Evolutionary conservation across 2,797 vertebrate species (phyloP).

Genomic region (Brachymystax lenok): DNA sequence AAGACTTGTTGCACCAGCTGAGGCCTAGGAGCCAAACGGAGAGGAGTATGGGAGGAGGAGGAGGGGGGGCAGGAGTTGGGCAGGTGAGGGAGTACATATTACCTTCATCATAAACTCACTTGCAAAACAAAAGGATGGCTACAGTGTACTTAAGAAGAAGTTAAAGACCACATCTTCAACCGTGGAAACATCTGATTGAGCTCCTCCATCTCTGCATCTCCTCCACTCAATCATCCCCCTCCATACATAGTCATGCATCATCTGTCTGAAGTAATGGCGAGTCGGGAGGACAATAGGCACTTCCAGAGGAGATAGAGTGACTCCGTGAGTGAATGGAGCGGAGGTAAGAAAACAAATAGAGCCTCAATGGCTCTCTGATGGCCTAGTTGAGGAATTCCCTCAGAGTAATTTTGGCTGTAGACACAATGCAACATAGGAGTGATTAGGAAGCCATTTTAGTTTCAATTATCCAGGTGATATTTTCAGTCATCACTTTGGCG

Average conservation of each 20-base stretch:
- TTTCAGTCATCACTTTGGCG: background rate
- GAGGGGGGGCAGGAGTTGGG: background rate
- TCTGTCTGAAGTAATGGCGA: no score
- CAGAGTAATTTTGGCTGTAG: background rate
- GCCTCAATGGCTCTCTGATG: background rate
- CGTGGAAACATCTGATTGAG: background rate
- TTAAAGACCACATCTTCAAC: slow-evolving; percentile 19
- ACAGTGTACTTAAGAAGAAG: slow-evolving; percentile 9
- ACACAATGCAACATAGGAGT: background rate
- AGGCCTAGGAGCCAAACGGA: background rate
- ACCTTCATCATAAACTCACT: slow-evolving; percentile 2
- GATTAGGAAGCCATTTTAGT: slow-evolving; percentile 2
- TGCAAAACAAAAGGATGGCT: slow-evolving; percentile 23
- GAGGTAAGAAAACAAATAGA: no score
- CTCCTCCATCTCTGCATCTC: background rate
- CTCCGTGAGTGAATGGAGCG: background rate
- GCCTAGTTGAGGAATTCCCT: background rate
- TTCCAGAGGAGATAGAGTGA: background rate
- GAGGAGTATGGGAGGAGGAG: background rate
- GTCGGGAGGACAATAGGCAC: no score
- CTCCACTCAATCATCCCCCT: no score
- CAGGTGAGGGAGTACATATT: background rate
- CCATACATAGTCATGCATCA: no score
- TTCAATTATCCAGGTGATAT: background rate
- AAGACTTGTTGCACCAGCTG: background rate